Evolutionary conservation across 2,797 vertebrate genomes (phyloP).

Genomic region (Lycodopsis pacificus): DNA sequence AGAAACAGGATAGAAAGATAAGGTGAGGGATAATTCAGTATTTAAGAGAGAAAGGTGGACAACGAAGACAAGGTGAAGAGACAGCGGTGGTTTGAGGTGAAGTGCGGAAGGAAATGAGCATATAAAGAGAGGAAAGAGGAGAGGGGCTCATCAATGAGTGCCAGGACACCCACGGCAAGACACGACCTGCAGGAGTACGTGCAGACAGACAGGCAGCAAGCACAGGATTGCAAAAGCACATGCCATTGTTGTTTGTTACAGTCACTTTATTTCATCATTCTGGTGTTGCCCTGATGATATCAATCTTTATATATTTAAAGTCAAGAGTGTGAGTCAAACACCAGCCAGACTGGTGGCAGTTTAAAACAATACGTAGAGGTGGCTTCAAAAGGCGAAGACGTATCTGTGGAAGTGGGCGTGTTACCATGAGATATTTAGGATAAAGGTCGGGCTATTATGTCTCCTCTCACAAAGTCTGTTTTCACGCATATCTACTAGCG

Average conservation of each 20-base stretch:
- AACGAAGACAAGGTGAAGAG: background rate
- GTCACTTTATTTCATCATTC: background rate
- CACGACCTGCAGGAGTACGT: constrained; percentile 11
- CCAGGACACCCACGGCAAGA: background rate
- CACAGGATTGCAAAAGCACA: constrained; percentile 41
- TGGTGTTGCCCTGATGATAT: background rate
- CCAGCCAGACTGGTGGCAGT: background rate
- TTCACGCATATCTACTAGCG: background rate
- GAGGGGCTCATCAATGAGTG: background rate
- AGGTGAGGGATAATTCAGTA: background rate
- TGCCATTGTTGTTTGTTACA: background rate
- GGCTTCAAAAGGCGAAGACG: background rate
- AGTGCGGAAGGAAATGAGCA: background rate
- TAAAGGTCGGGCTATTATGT: constrained; percentile 2
- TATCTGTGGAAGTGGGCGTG: background rate
- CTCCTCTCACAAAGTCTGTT: background rate
- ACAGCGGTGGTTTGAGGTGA: background rate
- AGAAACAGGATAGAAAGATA: background rate
- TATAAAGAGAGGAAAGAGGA: background rate
- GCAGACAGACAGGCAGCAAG: constrained; percentile 6
- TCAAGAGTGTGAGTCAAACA: background rate
- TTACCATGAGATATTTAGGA: background rate
- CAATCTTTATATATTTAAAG: background rate
- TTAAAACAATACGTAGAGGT: too few relatives aligned
- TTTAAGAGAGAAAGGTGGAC: background rate